A percentile compares a stretch with the other conserved stretches of the same genome.
Conservation (phyloP, 2,797 vertebrate species). For the Enteromius trimaculatus region DNA sequence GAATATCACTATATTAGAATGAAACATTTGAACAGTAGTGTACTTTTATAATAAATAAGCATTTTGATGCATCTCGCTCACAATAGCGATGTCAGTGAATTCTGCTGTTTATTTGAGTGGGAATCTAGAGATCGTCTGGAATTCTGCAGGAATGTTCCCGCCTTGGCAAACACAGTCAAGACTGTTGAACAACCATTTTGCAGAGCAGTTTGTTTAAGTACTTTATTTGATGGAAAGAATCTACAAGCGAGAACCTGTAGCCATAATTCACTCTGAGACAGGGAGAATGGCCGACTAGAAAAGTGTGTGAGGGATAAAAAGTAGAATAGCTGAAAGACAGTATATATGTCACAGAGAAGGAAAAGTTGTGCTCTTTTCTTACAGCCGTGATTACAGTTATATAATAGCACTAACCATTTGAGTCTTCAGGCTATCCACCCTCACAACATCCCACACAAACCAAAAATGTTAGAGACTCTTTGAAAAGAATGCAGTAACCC, state of each 20-base stretch:
- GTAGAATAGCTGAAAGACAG: background rate
- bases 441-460: constrained; percentile 24
- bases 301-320: background rate
- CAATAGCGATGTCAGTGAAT: background rate
- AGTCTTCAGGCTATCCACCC: constrained; percentile 30
- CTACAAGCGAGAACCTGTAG: background rate
- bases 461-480: constrained; percentile 16
- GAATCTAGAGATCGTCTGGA: constrained; percentile 40
- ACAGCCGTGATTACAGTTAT: constrained; percentile 20
- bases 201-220: background rate
- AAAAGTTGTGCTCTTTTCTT: constrained; percentile 2
- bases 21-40: background rate
- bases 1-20: background rate
- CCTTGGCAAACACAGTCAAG: background rate
- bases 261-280: background rate
- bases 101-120: constrained; percentile 36
- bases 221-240: background rate
- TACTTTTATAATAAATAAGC: background rate
- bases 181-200: constrained; percentile 17
- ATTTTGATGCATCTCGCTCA: background rate
- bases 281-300: background rate
- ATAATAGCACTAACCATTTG: constrained; percentile 28
- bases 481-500: constrained; percentile 23
- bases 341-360: constrained; percentile 1
- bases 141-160: constrained; percentile 44